Evolutionary conservation across 2,797 vertebrate genomes (phyloP), one percentile per base, ranked within the genome.

Genomic region (Trachurus trachurus): DNA sequence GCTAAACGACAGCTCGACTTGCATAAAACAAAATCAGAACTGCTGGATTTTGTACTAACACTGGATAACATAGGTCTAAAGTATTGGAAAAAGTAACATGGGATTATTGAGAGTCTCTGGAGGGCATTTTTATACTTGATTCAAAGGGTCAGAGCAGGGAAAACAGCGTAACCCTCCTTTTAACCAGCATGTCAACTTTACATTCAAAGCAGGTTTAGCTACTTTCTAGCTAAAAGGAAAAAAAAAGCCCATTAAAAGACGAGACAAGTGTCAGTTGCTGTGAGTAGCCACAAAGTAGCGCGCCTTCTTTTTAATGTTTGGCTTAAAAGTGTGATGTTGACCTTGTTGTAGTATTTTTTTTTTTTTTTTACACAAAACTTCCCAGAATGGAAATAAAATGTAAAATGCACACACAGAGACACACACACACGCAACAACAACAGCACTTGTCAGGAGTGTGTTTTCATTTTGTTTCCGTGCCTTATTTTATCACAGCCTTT

Each of bases 31-130:
- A 16, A 82, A 74, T 72, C 70, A 56, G 34, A 66, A 71, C 69
- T 82, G 86, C 79, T 92, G 83, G 76, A 84, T 86, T 85, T 86
- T 77, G 53, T 87, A 79, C 71, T 83, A 91, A 93, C 82, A 84
- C 82, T 91, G 82, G 78, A 90, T 84, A 76, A 84, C 26, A 29
- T 60, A 74, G 57, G 19, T 66, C 58, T 84, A 59, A 60, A 80
- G 37, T 26, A 60, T 50, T 71, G 45, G 45, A 67, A 56, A 67
- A 21, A 53, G 39, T 54, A 82, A 65, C 13, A 63, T 37, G 70
- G 26, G 19, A 70, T 57, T 57, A 54, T 70, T 17, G 16, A 26
- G 26, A 71, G 45, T 74, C 50, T 58, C 8, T 74, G 16, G 42
- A 22, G 31, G 29, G 10, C 2, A 3, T 44, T 81, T 89, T 88